Evolutionary conservation across 2,113 vertebrate genomes (phyloP).

Genomic region (Silurus asotus): DNA sequence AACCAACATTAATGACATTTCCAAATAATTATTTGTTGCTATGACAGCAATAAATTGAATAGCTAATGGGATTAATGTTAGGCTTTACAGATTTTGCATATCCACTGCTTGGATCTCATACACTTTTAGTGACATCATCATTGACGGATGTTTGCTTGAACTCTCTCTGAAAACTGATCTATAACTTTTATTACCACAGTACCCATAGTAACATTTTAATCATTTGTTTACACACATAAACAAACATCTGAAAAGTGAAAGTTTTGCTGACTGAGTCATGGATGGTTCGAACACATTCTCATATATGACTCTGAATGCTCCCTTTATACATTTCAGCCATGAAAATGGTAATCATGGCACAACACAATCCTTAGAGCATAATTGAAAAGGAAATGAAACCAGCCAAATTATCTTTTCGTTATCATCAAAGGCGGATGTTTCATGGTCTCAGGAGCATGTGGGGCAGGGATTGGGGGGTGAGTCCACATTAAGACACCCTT

Average conservation of each 20-base stretch:
- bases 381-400: conserved; percentile 50
- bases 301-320: conserved; percentile 23
- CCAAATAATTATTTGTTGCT: neutral
- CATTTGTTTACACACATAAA: neutral
- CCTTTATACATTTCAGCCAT: conserved; percentile 45
- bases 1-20: neutral
- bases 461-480: conserved; percentile 26
- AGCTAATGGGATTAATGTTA: neutral
- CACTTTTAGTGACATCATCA: no score
- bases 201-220: neutral
- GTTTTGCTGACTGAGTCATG: conserved; percentile 12
- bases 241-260: neutral
- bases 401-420: conserved; percentile 48
- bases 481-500: conserved; percentile 51
- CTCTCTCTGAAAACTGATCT: neutral
- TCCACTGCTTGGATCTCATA: neutral
- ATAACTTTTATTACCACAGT: neutral
- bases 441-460: conserved; percentile 45
- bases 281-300: neutral
- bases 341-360: conserved; percentile 43
- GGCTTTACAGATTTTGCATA: neutral
- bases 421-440: conserved; percentile 45
- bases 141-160: neutral
- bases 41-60: neutral
- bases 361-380: conserved; percentile 44